Evolutionary conservation across 1,140 invertebrate species (phyloP), one percentile per base, ranked within the genome.

Genomic region (Chlorops oryzae): DNA sequence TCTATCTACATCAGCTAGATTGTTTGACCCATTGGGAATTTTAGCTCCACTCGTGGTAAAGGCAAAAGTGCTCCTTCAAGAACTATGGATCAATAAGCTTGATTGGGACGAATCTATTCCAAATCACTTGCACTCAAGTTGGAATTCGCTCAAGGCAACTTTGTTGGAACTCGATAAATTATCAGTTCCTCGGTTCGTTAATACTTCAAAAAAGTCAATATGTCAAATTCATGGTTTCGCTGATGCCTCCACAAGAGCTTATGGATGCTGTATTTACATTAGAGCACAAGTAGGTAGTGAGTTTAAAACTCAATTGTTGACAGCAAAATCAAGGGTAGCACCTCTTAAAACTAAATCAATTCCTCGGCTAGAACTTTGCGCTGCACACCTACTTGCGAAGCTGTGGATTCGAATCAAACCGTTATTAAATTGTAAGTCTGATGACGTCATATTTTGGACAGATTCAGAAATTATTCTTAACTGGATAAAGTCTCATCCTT

Each of bases 21-120:
- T 65, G 18, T 78, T 72, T 54, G 76, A 77, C 55, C 75, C 75
- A 21, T 52, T 75, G n/a, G 74, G 74, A 20, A 51, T 74, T 13
- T 17, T 75, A 10, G 54, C 59, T 22, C 72, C 75, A 23, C 34
- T 72, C 7, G 62, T 63, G 10, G 57, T 74, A 9, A 51, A 47
- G 12, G 59, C 60, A 21, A 77, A 77, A 59, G 58, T 73, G 6
- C 48, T 77, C 5, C 43, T 77, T 10, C 75, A 78, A 62, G 39
- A 63, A 47, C 28, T 77, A 12, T 75, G 74, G 73, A 24, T 55
- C 43, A 21, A 22, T 25, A 60, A 65, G 24, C 7, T 72, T 9
- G 63, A 59, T 41, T 78, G 75, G 74, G 75, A 77, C 52, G 63
- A 71, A 22, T 40, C 52, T 10, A 48, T 75, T 10, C 61, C 67